Evolutionary conservation across 2,797 vertebrate genomes (phyloP), one percentile per base, ranked within the genome.

Genomic region (Scyliorhinus canicula): DNA sequence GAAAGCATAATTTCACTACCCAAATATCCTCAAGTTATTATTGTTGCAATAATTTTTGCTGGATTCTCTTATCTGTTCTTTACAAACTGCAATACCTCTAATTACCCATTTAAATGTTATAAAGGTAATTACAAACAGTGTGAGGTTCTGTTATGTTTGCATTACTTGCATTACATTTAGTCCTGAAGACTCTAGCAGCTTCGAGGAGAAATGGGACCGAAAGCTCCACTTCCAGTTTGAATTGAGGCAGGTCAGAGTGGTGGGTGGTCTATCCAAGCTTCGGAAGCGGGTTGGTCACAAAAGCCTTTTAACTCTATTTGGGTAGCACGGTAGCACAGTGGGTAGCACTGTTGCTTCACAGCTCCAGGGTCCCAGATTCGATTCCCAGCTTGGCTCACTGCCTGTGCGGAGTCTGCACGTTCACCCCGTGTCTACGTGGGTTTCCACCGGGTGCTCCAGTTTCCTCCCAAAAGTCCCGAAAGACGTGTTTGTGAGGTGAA

Each of bases 21-120:
- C 60, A 60, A 90, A 90, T 60, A 55, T n/a, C 86, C 55, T 90
- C 55, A 60, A 63, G 55, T 35, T 63, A 90, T 90, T 90, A 90
- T 60, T 60, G 14, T 55, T 63, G 19, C 16, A 40, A 86, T 40
- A 63, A 63, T 90, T 60, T n/a, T 35, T 90, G n/a, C 40, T 90
- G 86, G 86, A 90, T 90, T 90, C 86, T 60, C 55, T 63, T 90
- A 63, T 90, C 55, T 90, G 14, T 60, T 90, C 86, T 90, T 90
- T 40, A 55, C 35, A 90, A 90, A 90, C 55, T n/a, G 86, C 19
- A 90, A 90, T 90, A 90, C 35, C 86, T 60, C 86, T 90, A 63
- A 2, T 90, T 40, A 90, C 63, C 86, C 86, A 90, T 90, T 90
- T 90, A 86, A 55, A 55, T 57, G 26, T 0, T 31, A 57, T 35